These are phyloP conservation scores for Tauraco hartlaubi DNA, from an alignment of 2,797 vertebrate genomes.

Conservation along the genomic window DNA sequence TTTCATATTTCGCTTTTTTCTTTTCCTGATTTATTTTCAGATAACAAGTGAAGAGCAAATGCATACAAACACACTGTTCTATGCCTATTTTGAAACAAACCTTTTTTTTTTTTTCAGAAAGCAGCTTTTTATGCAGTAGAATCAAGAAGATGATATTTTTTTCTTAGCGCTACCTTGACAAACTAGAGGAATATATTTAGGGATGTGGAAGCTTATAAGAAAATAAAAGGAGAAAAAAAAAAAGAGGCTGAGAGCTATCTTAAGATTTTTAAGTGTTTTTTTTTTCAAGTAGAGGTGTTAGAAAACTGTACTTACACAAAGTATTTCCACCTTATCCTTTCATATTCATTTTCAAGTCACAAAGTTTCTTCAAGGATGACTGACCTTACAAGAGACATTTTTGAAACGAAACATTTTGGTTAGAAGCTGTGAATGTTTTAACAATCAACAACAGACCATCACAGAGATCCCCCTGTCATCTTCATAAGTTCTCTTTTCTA, in stretches of 20 bases:
- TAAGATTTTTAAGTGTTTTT: not conserved
- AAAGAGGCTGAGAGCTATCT: not conserved
- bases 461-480: not conserved
- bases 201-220: not conserved
- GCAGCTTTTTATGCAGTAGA: not conserved
- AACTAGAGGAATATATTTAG: not conserved
- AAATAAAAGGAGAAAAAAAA: not conserved
- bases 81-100: not conserved
- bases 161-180: not conserved
- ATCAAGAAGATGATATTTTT: not conserved
- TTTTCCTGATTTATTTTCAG: not conserved
- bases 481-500: not conserved
- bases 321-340: not conserved
- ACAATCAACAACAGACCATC: not conserved
- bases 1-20: not conserved
- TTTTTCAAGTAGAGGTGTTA: not conserved
- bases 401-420: not conserved
- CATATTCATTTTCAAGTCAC: not conserved
- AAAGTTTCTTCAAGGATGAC: not conserved
- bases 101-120: not conserved
- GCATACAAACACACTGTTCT: not conserved
- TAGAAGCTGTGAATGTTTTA: conserved; percentile 11
- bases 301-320: not conserved
- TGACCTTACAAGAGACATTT: not conserved
- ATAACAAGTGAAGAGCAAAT: not conserved